Base-by-base conservation (phyloP, 2,797 vertebrate species). In the Rhinogobio ventralis region DNA sequence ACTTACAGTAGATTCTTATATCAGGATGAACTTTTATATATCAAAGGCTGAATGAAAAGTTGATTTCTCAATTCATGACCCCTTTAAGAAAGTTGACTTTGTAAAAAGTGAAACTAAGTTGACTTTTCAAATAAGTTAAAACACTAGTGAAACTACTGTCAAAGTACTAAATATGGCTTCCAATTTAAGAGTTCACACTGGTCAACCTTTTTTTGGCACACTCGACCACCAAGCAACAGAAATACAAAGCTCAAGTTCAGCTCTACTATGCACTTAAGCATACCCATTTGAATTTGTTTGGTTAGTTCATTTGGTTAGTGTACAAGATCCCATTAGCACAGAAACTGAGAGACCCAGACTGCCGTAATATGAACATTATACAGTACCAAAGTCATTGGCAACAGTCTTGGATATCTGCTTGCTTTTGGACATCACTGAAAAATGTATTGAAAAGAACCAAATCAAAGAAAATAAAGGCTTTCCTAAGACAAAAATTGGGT, bases 341-440 rank as follows among this genome's bases (percentile, higher is more conserved):
- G 94, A 95, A 92, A 89, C 95, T 87, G 94, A 87, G 13, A 94
- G 88, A 94, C 91, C 90, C 77, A 92, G 85, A 23, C n/a, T 85
- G 87, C 75, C 84, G 80, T 36, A 87, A 23, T 46, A 86, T 77
- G 84, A 85, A 90, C 81, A 91, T 95, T 94, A 96, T 98, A 95
- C 95, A 94, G 81, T 96, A 99, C 98, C 98, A 97, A 99, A 96
- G 95, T 99, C 98, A 98, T 92, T 97, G 96, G 96, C 95, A 97
- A 99, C 94, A 95, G 95, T 98, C 97, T 97, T 98, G 97, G 98
- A 98, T 97, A 99, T 96, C 91, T 95, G 97, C 94, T 97, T 98
- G 97, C 97, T 96, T 97, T 97, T 97, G 92, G 91, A 96, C 93
- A 96, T 99, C 96, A 98, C 98, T 99, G 96, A 89, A 98, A 98